These are phyloP conservation scores for Trissolcus japonicus DNA, from an alignment of 2,888 invertebrate species.

Conservation along the genomic window DNA sequence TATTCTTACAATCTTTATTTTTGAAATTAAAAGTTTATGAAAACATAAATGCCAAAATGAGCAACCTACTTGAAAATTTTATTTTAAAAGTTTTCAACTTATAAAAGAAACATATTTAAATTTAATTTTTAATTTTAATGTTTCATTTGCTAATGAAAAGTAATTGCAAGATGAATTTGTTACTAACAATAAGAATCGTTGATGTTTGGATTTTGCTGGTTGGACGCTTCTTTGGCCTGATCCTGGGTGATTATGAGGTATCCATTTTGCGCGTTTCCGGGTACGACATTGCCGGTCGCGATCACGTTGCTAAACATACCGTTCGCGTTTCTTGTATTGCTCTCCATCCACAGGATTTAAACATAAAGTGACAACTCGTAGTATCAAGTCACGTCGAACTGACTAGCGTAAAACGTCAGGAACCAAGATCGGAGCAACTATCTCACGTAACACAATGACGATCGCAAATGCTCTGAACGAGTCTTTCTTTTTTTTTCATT, in stretches of 20 bases:
- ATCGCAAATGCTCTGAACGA: conserved; percentile 33
- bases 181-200: conserved; percentile 71
- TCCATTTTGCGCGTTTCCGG: conserved; percentile 50
- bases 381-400: not conserved
- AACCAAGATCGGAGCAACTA: not conserved
- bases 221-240: conserved; percentile 58
- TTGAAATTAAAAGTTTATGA: too few species aligned
- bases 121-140: too few species aligned
- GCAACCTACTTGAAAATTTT: too few species aligned
- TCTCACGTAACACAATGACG: conserved; percentile 29
- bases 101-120: too few species aligned
- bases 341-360: conserved; percentile 7
- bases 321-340: conserved; percentile 18
- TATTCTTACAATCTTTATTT: too few species aligned
- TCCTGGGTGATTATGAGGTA: conserved; percentile 42
- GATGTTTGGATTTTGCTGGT: conserved; percentile 45
- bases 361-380: conserved; percentile 11
- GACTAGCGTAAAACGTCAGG: not conserved
- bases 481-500: conserved; percentile 33
- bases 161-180: not conserved
- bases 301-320: conserved; percentile 43
- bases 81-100: too few species aligned
- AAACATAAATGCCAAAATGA: too few species aligned
- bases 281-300: conserved; percentile 40
- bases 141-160: too few species aligned